phyloP scores from a whole-genome alignment of 2,113 vertebrate species.

The Benitochromis conjunctus region DNA sequence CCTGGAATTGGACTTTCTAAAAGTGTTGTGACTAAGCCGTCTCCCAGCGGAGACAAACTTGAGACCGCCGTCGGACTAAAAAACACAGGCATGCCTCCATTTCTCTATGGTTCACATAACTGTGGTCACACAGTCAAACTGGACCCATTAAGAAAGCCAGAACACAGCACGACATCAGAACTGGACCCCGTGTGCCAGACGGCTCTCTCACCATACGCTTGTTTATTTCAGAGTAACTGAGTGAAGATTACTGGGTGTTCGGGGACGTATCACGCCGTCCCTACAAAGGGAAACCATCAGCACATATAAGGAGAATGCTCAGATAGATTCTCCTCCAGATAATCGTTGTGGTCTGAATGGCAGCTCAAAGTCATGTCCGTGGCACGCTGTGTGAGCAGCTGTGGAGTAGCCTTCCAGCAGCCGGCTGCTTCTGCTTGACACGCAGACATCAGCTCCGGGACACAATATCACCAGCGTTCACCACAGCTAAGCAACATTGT shows the following conservation, averaged over 20 bases:
- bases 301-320: neutral
- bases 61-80: constrained; percentile 35
- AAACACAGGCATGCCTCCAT: constrained; percentile 41
- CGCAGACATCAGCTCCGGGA: constrained; percentile 28
- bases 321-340: neutral
- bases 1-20: constrained; percentile 7
- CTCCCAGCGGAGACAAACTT: neutral
- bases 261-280: neutral
- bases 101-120: constrained; percentile 44
- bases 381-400: constrained; percentile 39
- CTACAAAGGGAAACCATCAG: neutral
- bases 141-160: constrained; percentile 49
- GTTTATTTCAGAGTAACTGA: neutral
- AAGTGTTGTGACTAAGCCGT: constrained; percentile 49
- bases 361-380: constrained; percentile 21
- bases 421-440: constrained; percentile 40
- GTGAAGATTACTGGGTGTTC: neutral
- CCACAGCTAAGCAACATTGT: constrained; percentile 55
- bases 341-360: neutral
- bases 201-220: neutral
- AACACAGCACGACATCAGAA: neutral
- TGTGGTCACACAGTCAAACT: constrained; percentile 56
- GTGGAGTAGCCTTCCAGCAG: constrained; percentile 26
- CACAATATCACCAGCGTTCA: constrained; percentile 38
- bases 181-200: neutral